Evolutionary conservation across 1,140 invertebrate genomes (phyloP), one percentile per base, ranked within the genome.

Genomic region (Manduca sexta): DNA sequence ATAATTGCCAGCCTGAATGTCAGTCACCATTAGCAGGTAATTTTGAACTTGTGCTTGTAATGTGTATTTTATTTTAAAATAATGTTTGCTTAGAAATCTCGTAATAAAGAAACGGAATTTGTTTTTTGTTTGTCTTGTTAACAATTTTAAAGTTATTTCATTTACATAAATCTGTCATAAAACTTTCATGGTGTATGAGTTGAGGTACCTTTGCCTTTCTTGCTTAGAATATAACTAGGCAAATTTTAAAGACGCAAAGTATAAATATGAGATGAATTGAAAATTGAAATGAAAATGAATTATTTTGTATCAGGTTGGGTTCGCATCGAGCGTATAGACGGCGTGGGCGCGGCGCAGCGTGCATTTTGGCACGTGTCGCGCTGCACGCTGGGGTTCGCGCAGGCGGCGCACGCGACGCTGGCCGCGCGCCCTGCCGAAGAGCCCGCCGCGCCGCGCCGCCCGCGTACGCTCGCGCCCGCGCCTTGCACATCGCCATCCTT

Each of bases 301-400:
- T n/a, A n/a, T 21, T 7, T 21, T 21, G 21, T 3, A 17, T 46
- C 16, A 82, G 78, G 75, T 1, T 82, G 78, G 75, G 75, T 82
- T 4, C 74, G 78, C 31, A 76, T 82, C 17, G 72, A 79, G 49
- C 64, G 74, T 5, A 73, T 73, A 1, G 69, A 74, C 44, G 75
- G 72, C 4, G 70, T 70, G 17, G 66, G 72, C 0, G 70, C 69
- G 1, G 58, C 66, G 1, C 53, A 53, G 4, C 67, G 70, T 3
- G 69, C 64, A 0, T 79, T 69, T 53, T 79, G 74, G 74, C 72
- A 74, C 40, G 58, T 79, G 33, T 53, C 55, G 34, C 63, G 74
- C 1, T 52, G 56, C 11, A 68, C 61, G 2, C 56, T 82, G 11
- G 56, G 55, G 26, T 62, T 66, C 2, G 66, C 69, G 12, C 75